Base-by-base conservation (phyloP, 2,888 invertebrate species). In the Eupithecia subumbrata region DNA sequence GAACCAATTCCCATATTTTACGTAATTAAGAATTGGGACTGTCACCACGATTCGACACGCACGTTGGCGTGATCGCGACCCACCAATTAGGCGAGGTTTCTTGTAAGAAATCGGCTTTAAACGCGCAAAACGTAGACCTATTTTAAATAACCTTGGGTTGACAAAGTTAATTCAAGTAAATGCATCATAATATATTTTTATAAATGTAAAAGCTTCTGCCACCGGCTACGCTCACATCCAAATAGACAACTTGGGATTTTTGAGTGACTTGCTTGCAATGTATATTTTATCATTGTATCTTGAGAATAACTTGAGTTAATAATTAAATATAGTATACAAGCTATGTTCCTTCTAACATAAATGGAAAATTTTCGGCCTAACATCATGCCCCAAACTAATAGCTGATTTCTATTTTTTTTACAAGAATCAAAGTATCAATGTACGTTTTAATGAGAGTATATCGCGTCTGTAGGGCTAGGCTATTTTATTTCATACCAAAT, bases 11-110 rank as follows among this genome's bases (percentile, higher is more conserved):
- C 86, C 83, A 86, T 88, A 89, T 84, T 89, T 88, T 84, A 87
- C 82, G 85, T 87, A 89, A 89, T 90, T 90, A 89, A 88, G 87
- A 87, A 88, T 89, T 85, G 84, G 84, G 84, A 88, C 85, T 90
- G 90, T 90, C 90, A 90, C 89, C 88, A 86, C 83, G 76, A 80
- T 78, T 77, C 81, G 89, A 87, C 90, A 90, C 90, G 90, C 90
- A 83, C 85, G 72, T 79, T 90, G 81, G 90, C 91, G 89, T 90
- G 90, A 83, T 82, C 75, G 79, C 83, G 82, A 82, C 83, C 86
- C 84, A 84, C 87, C 87, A 90, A 91, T 90, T 89, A 89, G 86
- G 79, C 83, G 72, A 80, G 82, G 82, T 84, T 88, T 87, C 88
- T 89, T 88, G 84, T 83, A 82, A 83, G 84, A 85, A 85, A 67